phyloP scores from a whole-genome alignment of 2,113 vertebrate genomes.

The Stigmatopora nigra region DNA sequence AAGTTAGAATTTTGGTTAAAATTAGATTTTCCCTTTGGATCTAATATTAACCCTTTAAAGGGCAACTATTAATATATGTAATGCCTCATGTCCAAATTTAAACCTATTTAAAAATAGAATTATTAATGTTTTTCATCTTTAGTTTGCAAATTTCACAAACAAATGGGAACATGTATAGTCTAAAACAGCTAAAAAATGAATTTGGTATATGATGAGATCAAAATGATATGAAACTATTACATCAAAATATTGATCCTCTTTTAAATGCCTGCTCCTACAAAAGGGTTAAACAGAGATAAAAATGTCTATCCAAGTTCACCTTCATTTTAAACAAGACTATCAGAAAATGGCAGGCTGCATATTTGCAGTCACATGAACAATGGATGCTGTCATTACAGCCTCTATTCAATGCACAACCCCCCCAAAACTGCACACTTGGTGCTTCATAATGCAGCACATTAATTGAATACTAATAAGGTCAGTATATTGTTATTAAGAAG shows the following conservation, averaged over 20 bases:
- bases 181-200: neutral
- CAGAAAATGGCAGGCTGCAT: slow-evolving; percentile 10
- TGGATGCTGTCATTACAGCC: slow-evolving; percentile 7
- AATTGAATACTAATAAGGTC: neutral
- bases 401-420: neutral
- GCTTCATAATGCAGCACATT: neutral
- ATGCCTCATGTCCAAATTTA: too few relatives aligned
- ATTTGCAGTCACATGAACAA: slow-evolving; percentile 8
- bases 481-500: neutral
- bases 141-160: too few relatives aligned
- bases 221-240: neutral
- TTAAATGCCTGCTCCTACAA: too few relatives aligned
- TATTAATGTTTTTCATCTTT: too few relatives aligned
- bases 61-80: too few relatives aligned
- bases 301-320: neutral
- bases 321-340: neutral
- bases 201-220: neutral
- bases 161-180: too few relatives aligned
- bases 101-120: too few relatives aligned
- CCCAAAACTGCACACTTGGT: neutral
- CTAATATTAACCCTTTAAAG: too few relatives aligned
- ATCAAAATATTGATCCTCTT: neutral
- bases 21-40: too few relatives aligned
- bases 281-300: neutral
- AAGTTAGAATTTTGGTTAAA: too few relatives aligned